Percentiles rank a stretch among this genome's conserved stretches.
phyloP scores from a whole-genome alignment of 2,888 invertebrate genomes.

The Meteorus colon region DNA sequence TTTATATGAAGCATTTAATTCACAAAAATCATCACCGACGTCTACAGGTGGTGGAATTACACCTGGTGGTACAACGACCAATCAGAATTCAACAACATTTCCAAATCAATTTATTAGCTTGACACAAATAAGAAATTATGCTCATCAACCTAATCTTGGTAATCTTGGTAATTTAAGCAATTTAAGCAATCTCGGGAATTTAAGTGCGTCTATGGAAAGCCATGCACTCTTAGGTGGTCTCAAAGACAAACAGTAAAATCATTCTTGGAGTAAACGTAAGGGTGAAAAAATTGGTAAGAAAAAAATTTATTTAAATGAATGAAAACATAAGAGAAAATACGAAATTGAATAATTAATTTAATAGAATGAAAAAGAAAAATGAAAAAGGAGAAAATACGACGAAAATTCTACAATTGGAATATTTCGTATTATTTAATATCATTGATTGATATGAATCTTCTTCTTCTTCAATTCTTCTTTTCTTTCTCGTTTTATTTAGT shows the following conservation, averaged over 20 bases:
- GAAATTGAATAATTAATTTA: background rate
- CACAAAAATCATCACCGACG: conserved; percentile 78
- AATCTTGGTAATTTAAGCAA: conserved; percentile 68
- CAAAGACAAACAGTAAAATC: conserved; percentile 69
- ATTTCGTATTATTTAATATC: conserved; percentile 10
- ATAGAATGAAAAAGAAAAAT: background rate
- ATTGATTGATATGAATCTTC: conserved; percentile 16
- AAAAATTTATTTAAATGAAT: background rate
- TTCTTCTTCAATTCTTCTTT: conserved; percentile 22
- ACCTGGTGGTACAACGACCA: conserved; percentile 61
- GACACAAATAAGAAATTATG: conserved; percentile 97
- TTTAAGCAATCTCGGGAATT: conserved; percentile 68
- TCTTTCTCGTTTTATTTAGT: conserved; percentile 15
- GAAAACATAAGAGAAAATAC: too few relatives aligned
- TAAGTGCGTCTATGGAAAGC: conserved; percentile 70
- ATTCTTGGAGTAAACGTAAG: background rate
- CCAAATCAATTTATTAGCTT: conserved; percentile 95
- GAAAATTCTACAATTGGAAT: background rate
- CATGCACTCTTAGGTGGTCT: conserved; percentile 69
- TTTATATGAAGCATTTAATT: conserved; percentile 94
- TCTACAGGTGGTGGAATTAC: conserved; percentile 67
- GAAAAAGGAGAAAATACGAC: background rate
- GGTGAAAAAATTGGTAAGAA: background rate
- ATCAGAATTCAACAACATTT: conserved; percentile 80
- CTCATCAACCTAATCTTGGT: conserved; percentile 86